A percentile compares a stretch with the other conserved stretches of the same genome.
These are phyloP conservation scores for Pogonus chalceus DNA, from an alignment of 1,140 invertebrate genomes.

Conservation along the genomic window DNA sequence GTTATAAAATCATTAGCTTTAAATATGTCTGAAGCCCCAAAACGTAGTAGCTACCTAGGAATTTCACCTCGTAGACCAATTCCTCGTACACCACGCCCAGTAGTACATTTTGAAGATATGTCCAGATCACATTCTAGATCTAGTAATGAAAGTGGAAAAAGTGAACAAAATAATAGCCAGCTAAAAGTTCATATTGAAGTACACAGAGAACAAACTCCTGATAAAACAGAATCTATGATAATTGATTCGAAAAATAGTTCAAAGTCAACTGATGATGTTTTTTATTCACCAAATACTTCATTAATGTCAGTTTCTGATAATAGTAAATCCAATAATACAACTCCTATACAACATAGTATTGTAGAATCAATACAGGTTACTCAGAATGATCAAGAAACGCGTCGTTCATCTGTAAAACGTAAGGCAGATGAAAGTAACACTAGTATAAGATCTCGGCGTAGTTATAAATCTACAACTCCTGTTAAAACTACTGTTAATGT, in stretches of 20 bases:
- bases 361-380: not conserved
- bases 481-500: no score
- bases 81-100: constrained; percentile 10
- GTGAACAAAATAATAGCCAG: constrained; percentile 5
- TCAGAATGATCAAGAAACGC: not conserved
- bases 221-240: constrained; percentile 7
- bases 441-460: not conserved
- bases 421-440: not conserved
- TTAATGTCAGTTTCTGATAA: constrained; percentile 13
- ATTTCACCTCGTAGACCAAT: not conserved
- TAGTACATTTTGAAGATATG: constrained; percentile 20
- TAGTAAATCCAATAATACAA: not conserved
- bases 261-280: constrained; percentile 13
- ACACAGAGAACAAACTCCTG: constrained; percentile 5
- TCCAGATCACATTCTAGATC: constrained; percentile 2
- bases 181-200: constrained; percentile 6
- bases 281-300: constrained; percentile 23
- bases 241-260: constrained; percentile 16
- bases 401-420: not conserved
- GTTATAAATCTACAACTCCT: constrained; percentile 2
- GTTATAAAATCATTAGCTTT: not conserved
- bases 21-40: constrained; percentile 5
- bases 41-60: not conserved
- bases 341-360: not conserved
- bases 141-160: constrained; percentile 5